These are phyloP conservation scores for Callorhinus ursinus DNA, from an alignment of 2,113 vertebrate species.

Conservation along the genomic window DNA sequence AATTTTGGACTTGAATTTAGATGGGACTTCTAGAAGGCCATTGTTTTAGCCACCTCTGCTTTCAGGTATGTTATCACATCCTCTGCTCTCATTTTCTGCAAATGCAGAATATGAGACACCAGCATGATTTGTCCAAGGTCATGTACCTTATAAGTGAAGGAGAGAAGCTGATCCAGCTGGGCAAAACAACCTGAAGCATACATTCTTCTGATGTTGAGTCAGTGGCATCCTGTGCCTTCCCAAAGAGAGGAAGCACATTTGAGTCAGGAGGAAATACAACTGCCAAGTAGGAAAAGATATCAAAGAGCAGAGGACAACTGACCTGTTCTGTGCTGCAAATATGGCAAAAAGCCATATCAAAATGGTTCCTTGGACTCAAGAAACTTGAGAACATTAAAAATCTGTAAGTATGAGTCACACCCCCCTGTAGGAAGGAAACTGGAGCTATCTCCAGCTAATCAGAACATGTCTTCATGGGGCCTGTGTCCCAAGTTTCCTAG, in stretches of 20 bases:
- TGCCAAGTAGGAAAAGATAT: constrained; percentile 47
- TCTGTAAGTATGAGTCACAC: background rate
- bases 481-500: background rate
- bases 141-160: background rate
- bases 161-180: background rate
- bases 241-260: constrained; percentile 56
- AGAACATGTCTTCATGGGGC: background rate
- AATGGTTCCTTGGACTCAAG: background rate
- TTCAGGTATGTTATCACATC: background rate
- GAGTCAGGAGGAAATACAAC: constrained; percentile 49
- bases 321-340: background rate
- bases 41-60: background rate
- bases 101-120: background rate
- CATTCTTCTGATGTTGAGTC: constrained; percentile 2
- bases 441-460: background rate
- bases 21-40: background rate
- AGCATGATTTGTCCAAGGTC: background rate
- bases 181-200: constrained; percentile 7
- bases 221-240: constrained; percentile 32
- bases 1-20: background rate
- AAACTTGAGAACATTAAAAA: background rate
- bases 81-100: background rate
- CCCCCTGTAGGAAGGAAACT: background rate
- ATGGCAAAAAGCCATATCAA: background rate
- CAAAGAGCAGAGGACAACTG: background rate